These are phyloP conservation scores for Meriones psammophilus DNA, from an alignment of 2,797 vertebrate species.

Conservation along the genomic window DNA sequence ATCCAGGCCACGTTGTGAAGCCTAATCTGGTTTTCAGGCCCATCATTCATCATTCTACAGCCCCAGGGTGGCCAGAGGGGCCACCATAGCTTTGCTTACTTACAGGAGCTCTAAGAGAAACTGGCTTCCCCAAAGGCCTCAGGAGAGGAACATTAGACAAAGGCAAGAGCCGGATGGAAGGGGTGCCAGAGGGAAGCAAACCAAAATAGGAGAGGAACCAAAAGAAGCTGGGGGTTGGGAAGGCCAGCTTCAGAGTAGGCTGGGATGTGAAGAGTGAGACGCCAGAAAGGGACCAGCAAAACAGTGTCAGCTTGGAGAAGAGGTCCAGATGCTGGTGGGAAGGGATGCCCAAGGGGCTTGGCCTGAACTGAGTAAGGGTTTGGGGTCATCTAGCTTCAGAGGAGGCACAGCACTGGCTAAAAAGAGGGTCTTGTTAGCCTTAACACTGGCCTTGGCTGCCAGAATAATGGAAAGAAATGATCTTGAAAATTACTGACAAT, in stretches of 20 bases:
- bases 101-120: not conserved
- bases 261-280: not conserved
- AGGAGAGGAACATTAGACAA: conserved; percentile 62
- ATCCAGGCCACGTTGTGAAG: not conserved
- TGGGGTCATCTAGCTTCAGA: not conserved
- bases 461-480: no score
- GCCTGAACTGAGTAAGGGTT: not conserved
- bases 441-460: not conserved
- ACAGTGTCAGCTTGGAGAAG: not conserved
- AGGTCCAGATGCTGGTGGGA: not conserved
- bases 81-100: not conserved
- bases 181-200: conserved; percentile 56
- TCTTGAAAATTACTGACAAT: accelerated
- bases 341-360: not conserved
- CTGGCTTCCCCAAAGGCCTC: conserved; percentile 38
- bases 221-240: not conserved
- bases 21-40: not conserved
- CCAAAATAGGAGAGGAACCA: not conserved
- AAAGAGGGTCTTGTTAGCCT: not conserved
- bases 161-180: conserved; percentile 47
- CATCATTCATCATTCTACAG: not conserved
- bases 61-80: not conserved
- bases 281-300: not conserved
- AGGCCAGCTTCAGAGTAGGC: not conserved
- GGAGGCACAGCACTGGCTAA: not conserved